A percentile compares a stretch with the other conserved stretches of the same genome.
phyloP scores from a whole-genome alignment of 2,797 vertebrate species.

The Odontamblyopus lacepedii region DNA sequence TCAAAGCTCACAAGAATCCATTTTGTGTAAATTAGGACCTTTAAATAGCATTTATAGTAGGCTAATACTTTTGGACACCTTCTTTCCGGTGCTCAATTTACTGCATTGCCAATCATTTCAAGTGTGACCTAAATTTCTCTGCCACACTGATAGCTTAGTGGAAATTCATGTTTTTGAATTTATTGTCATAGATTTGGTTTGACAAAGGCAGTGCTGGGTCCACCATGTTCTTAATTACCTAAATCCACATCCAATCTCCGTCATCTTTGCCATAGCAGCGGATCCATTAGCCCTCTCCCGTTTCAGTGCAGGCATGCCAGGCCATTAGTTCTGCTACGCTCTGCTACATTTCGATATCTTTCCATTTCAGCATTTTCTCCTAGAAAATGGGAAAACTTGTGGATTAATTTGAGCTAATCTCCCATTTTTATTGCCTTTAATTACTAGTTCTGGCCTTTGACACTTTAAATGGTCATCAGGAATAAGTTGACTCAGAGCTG shows the following conservation, averaged over 20 bases:
- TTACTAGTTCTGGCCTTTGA: conserved; percentile 65
- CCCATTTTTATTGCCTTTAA: conserved; percentile 70
- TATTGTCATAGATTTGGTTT: conserved; percentile 57
- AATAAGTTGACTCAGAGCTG: conserved; percentile 44
- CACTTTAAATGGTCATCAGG: conserved; percentile 58
- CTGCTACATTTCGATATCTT: conserved; percentile 65
- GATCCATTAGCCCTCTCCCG: conserved; percentile 68
- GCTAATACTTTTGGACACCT: background rate
- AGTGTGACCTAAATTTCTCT: conserved; percentile 21
- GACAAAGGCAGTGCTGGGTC: conserved; percentile 45
- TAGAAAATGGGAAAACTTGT: conserved; percentile 71
- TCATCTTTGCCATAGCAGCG: conserved; percentile 59
- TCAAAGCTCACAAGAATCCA: too few relatives aligned
- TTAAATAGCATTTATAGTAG: too few relatives aligned
- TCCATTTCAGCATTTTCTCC: conserved; percentile 61
- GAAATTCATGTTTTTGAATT: conserved; percentile 61
- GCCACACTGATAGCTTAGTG: conserved; percentile 23
- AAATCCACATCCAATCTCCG: conserved; percentile 70
- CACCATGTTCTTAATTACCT: conserved; percentile 66
- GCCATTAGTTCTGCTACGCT: conserved; percentile 70
- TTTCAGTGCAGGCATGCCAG: conserved; percentile 57
- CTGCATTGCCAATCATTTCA: conserved; percentile 19
- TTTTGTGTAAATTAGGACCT: too few relatives aligned
- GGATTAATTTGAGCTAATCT: conserved; percentile 73
- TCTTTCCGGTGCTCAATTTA: background rate